phyloP scores from a whole-genome alignment of 2,797 vertebrate species.

The Tauraco hartlaubi region DNA sequence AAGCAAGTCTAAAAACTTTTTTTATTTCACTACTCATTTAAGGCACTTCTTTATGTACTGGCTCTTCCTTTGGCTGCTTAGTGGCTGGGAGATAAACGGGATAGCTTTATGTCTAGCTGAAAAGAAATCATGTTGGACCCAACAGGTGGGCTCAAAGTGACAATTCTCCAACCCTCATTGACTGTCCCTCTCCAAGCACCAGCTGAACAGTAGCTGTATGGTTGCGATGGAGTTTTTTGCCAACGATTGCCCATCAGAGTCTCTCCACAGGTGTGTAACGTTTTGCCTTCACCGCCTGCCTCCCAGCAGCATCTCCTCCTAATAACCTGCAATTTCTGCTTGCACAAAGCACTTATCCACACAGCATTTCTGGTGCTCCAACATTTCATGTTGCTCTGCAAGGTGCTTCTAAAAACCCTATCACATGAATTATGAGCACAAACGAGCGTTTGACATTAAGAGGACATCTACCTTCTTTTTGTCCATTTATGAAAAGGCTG shows the following conservation, averaged over 20 bases:
- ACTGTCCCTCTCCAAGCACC: background rate
- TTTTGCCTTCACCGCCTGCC: rapidly evolving
- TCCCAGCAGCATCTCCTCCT: background rate
- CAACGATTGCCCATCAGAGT: rapidly evolving
- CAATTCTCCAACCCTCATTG: background rate
- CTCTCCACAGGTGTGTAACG: rapidly evolving
- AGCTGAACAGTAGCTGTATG: rapidly evolving
- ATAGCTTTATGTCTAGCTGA: background rate
- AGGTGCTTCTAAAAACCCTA: background rate
- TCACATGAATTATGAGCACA: rapidly evolving
- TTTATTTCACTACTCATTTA: background rate
- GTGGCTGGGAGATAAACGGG: background rate
- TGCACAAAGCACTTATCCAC: background rate
- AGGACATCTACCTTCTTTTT: background rate
- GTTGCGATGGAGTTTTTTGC: background rate
- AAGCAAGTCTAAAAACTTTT: background rate
- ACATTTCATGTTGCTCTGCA: background rate
- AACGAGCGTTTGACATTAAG: background rate
- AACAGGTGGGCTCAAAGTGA: background rate
- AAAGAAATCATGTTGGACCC: rapidly evolving
- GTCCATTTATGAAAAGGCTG: background rate
- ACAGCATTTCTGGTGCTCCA: background rate
- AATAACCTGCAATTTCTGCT: background rate
- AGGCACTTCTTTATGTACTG: background rate
- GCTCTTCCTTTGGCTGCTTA: background rate